Evolutionary conservation across 92 coral and sea anemone species (phyloP).

Genomic region (Chrysogorgia sp.): DNA sequence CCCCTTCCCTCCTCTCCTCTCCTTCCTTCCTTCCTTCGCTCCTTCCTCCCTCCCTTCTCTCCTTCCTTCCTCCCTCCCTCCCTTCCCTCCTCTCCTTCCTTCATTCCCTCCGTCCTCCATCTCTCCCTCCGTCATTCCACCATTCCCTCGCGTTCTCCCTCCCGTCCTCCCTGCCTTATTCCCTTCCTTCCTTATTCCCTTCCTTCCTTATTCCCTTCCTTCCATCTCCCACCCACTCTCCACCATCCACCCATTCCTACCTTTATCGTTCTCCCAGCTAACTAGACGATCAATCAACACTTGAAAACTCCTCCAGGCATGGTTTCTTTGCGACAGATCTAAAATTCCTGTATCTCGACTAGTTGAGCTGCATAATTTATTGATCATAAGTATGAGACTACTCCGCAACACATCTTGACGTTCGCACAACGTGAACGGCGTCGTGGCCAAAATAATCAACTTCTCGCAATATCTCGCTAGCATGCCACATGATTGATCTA

Average conservation of each 20-base stretch:
- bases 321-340: constrained; percentile 67
- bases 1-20: too few relatives aligned
- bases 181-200: neutral
- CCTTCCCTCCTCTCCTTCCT: too few relatives aligned
- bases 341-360: constrained; percentile 47
- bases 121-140: too few relatives aligned
- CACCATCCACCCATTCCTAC: constrained; percentile 23
- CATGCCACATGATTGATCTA: constrained; percentile 70
- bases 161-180: too few relatives aligned
- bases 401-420: constrained; percentile 90
- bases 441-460: constrained; percentile 70
- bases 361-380: constrained; percentile 75
- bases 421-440: constrained; percentile 89
- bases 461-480: constrained; percentile 75
- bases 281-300: constrained; percentile 83
- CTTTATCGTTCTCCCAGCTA: constrained; percentile 91
- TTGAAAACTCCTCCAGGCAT: constrained; percentile 92
- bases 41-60: too few relatives aligned
- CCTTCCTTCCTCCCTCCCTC: too few relatives aligned
- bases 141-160: too few relatives aligned
- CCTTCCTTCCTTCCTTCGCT: too few relatives aligned
- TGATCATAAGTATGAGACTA: constrained; percentile 78
- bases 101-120: too few relatives aligned
- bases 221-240: too few relatives aligned
- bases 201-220: too few relatives aligned